Base-by-base conservation (phyloP, 2,888 invertebrate species). In the Patella caerulea region DNA sequence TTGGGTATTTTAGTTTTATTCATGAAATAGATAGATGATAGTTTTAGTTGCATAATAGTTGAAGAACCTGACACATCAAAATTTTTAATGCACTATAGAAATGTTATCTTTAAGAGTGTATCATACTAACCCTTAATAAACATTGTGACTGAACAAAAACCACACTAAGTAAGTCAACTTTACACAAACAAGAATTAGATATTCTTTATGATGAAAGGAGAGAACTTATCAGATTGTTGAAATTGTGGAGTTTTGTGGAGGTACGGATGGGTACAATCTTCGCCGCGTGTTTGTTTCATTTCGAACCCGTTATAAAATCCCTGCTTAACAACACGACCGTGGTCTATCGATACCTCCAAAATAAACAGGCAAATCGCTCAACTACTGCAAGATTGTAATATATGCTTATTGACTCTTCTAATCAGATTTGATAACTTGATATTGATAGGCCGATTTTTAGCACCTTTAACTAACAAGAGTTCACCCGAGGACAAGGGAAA, bases 361-460 rank as follows among this genome's bases (percentile, higher is more conserved):
- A 65, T 65, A 19, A 65, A 65, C 65, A 65, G 9, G 9, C 45
- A 45, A 9, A 45, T 45, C 7, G 45, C 45, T 45, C 45, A 45
- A 45, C 45, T 45, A 45, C 45, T 69, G 45, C 52, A 24, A 74
- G 65, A 65, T 29, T 65, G 65, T 74, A 69, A 69, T 65, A 69
- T 52, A 29, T 69, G 52, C 74, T 59, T 65, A 65, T 74, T 74
- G 69, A 52, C 74, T 74, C 65, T 69, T 65, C 69, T 74, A 74
- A 74, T 74, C 74, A 74, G 69, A 74, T 74, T 56, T 65, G 59
- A 59, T 65, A 74, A 74, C 65, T 74, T 74, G 74, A 74, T 69
- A 74, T 65, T 74, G 59, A 74, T 74, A 74, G 59, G 59, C 24
- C 69, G 74, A 74, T 74, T 74, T 73, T 74, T 74, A 74, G 74